Conservation (phyloP, 2,113 vertebrate genomes). For the Sander lucioperca region DNA sequence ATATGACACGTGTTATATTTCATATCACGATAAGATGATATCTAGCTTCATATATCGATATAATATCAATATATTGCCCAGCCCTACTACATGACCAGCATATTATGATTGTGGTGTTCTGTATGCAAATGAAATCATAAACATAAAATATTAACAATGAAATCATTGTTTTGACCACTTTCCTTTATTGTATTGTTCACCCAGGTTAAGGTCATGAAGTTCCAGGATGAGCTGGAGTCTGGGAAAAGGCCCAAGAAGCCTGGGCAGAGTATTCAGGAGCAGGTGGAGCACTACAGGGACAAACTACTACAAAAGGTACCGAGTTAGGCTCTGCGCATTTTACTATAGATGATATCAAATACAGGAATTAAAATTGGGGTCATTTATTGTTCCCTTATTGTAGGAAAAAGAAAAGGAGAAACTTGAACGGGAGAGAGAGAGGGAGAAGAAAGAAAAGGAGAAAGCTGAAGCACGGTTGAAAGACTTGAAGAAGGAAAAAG, state of each 20-base stretch:
- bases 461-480: slow-evolving; percentile 92
- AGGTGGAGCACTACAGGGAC: slow-evolving; percentile 98
- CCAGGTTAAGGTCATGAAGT: slow-evolving; percentile 99
- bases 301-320: slow-evolving; percentile 95
- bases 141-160: too few relatives aligned
- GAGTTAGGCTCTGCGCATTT: too few relatives aligned
- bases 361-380: background rate
- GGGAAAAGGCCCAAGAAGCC: slow-evolving; percentile 97
- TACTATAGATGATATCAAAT: background rate
- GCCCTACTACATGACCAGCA: too few relatives aligned
- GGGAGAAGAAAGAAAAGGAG: slow-evolving; percentile 91
- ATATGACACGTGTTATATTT: too few relatives aligned
- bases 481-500: slow-evolving; percentile 87
- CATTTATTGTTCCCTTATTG: slow-evolving; percentile 3
- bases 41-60: too few relatives aligned
- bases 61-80: too few relatives aligned
- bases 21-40: too few relatives aligned
- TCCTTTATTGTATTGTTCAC: slow-evolving; percentile 42
- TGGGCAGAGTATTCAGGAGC: slow-evolving; percentile 96
- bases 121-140: background rate
- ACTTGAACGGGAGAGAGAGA: slow-evolving; percentile 93
- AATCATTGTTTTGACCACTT: background rate
- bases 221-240: slow-evolving; percentile 98
- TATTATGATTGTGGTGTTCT: background rate
- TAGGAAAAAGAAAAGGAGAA: slow-evolving; percentile 97